Base-by-base conservation (phyloP, 2,797 vertebrate genomes). In the Rhodeus uyekii region DNA sequence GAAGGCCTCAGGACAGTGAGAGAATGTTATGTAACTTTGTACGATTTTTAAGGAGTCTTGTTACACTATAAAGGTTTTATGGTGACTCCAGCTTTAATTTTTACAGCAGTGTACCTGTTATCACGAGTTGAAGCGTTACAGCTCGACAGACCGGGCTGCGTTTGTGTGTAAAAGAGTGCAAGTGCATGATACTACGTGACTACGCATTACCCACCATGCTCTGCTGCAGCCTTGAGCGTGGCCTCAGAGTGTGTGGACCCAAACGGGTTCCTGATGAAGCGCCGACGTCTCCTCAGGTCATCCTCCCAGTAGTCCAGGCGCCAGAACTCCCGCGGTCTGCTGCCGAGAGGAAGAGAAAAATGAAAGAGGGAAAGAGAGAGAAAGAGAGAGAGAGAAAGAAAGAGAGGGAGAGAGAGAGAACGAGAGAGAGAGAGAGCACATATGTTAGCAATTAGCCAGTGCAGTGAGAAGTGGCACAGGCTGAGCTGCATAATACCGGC, bases 281-380 rank as follows among this genome's bases (percentile, higher is more conserved):
- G 97, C 86, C 96, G 95, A 90, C 98, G 97, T 94, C 98, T 96
- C 95, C 98, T 96, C 96, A 99, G 96, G 96, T 99, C 97, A 95
- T 99, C 98, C 94, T 99, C 98, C 98, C 98, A 99, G 96, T 97
- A 98, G 97, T 99, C 98, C 92, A 99, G 97, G 96, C 98, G 97
- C 98, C 98, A 99, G 96, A 98, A 99, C 95, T 97, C 96, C 96
- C 95, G 96, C 91, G 96, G 97, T 94, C 97, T 96, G 95, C 96
- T 96, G 96, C 95, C 96, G 92, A 92, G 93, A 96, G 95, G 96
- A 93, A 96, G 95, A 96, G 95, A 95, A 18, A 79, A 9, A 78
- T 2, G 8, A 65, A 32, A 44, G 34, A 72, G 88, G 50, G 18
- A 60, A 14, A 69, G 75, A 72, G 27, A 24, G 16, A 69, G 34